These are phyloP conservation scores for Heliconius hortense DNA, from an alignment of 2,888 invertebrate genomes.

Conservation along the genomic window DNA sequence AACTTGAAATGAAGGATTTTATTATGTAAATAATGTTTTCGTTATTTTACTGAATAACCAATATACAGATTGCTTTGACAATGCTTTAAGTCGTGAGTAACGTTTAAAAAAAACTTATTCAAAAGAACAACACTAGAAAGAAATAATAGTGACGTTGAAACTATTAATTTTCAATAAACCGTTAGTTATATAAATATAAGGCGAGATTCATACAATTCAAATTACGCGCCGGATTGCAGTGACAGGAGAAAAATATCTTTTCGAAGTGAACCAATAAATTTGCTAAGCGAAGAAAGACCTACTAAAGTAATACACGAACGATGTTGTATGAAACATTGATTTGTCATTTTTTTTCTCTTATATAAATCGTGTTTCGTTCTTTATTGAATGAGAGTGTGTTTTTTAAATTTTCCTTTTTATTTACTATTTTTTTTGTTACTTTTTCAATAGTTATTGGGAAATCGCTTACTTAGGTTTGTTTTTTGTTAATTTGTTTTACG, in stretches of 20 bases:
- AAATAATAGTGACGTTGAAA: background rate
- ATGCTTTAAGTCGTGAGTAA: too few relatives aligned
- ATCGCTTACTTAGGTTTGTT: background rate
- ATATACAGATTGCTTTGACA: too few relatives aligned
- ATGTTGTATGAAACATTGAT: slow-evolving; percentile 18
- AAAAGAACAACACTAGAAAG: too few relatives aligned
- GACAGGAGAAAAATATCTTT: slow-evolving; percentile 45
- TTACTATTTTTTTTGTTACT: background rate
- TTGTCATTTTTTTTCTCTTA: slow-evolving; percentile 17
- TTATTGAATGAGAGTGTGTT: slow-evolving; percentile 26
- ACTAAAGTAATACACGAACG: slow-evolving; percentile 15
- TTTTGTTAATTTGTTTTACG: background rate
- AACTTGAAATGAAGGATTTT: too few relatives aligned
- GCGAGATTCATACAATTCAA: slow-evolving; percentile 46
- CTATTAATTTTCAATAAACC: slow-evolving; percentile 36
- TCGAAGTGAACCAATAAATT: slow-evolving; percentile 38
- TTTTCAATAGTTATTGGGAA: background rate
- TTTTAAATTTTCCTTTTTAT: slow-evolving; percentile 29
- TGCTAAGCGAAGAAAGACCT: slow-evolving; percentile 34
- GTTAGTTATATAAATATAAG: slow-evolving; percentile 28
- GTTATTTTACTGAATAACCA: too few relatives aligned
- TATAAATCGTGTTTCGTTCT: slow-evolving; percentile 35
- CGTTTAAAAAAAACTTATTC: too few relatives aligned
- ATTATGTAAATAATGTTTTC: too few relatives aligned
- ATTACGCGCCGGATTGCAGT: slow-evolving; percentile 44